phyloP scores from a whole-genome alignment of 2,888 invertebrate genomes.

The Synanthedon myopaeformis region DNA sequence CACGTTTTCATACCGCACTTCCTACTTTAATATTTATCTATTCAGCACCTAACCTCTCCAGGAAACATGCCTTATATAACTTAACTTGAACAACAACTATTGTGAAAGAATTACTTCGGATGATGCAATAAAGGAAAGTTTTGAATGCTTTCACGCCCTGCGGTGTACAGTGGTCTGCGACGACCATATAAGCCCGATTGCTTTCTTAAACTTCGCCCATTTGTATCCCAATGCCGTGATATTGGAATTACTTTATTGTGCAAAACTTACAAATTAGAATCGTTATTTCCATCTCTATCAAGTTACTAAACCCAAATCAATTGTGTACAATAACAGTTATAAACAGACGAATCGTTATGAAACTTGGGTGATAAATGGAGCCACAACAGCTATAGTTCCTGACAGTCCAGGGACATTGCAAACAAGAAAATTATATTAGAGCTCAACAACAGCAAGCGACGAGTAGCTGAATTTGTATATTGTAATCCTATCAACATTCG shows the following conservation, averaged over 20 bases:
- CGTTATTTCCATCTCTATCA: slow-evolving; percentile 60
- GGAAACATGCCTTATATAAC: neutral
- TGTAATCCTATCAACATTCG: no score
- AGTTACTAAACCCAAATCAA: slow-evolving; percentile 36
- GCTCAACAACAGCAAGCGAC: no score
- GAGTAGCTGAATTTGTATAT: no score
- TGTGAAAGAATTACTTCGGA: slow-evolving; percentile 45
- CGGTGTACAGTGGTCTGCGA: slow-evolving; percentile 55
- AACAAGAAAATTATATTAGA: neutral
- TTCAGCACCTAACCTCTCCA: neutral
- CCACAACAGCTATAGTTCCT: slow-evolving; percentile 20
- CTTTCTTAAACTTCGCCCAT: slow-evolving; percentile 68
- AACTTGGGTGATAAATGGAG: slow-evolving; percentile 37
- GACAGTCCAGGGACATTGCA: slow-evolving; percentile 13
- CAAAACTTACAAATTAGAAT: slow-evolving; percentile 51
- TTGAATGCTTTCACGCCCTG: slow-evolving; percentile 55
- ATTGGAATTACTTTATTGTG: slow-evolving; percentile 64
- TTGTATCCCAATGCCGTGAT: slow-evolving; percentile 52
- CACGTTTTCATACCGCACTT: slow-evolving; percentile 9
- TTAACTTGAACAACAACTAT: slow-evolving; percentile 13
- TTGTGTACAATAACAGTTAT: slow-evolving; percentile 11
- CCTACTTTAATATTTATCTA: slow-evolving; percentile 4
- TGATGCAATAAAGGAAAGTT: slow-evolving; percentile 55
- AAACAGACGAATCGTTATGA: slow-evolving; percentile 24
- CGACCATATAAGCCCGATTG: slow-evolving; percentile 67